These are phyloP conservation scores for Ornithoptera alexandrae DNA, from an alignment of 2,888 invertebrate genomes.

Conservation along the genomic window DNA sequence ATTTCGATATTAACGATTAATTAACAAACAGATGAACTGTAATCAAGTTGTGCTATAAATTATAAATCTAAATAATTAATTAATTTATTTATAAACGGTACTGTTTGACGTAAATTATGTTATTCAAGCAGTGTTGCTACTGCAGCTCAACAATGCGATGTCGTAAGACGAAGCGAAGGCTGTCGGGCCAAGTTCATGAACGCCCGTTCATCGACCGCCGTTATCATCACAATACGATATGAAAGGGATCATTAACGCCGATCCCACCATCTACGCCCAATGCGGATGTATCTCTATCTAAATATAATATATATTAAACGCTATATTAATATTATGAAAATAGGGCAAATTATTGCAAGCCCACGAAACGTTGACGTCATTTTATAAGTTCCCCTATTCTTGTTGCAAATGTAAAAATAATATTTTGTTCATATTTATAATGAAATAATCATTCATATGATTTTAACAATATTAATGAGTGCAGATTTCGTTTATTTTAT, in stretches of 20 bases:
- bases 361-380: background rate
- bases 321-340: background rate
- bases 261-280: slow-evolving; percentile 1
- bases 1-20: no score
- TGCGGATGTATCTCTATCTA: slow-evolving; percentile 1
- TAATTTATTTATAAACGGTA: background rate
- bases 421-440: background rate
- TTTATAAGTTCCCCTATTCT: background rate
- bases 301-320: background rate
- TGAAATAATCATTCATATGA: background rate
- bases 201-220: slow-evolving; percentile 65
- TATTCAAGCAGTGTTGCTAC: background rate
- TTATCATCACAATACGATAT: slow-evolving; percentile 63
- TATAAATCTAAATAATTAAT: background rate
- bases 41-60: no score
- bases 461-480: no score
- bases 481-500: no score
- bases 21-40: no score
- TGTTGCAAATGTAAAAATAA: background rate
- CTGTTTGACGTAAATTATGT: background rate
- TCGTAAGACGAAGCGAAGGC: slow-evolving; percentile 50
- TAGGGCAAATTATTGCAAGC: background rate
- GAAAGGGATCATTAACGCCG: slow-evolving; percentile 37
- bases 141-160: slow-evolving; percentile 16
- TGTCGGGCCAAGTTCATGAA: slow-evolving; percentile 68